A percentile compares a stretch with the other conserved stretches of the same genome.
Conservation (phyloP, 92 coral and sea anemone genomes). For the Phenganax subtilis region DNA sequence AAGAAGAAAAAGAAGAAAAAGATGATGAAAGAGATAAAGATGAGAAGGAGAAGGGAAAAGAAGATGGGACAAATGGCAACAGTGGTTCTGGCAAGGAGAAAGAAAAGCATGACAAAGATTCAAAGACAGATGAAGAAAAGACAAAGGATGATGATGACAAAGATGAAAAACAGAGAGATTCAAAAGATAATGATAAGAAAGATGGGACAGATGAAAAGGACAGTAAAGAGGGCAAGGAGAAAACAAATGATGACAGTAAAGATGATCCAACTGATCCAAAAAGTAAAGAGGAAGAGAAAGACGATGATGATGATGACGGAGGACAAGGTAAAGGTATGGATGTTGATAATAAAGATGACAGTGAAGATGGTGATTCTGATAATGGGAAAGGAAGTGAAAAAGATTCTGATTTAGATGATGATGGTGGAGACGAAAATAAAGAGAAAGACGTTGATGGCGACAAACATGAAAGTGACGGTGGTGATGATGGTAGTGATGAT, state of each 20-base stretch:
- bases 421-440: background rate
- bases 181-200: background rate
- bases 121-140: background rate
- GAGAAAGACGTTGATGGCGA: constrained; percentile 1
- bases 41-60: background rate
- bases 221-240: background rate
- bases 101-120: background rate
- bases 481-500: background rate
- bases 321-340: background rate
- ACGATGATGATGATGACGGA: background rate
- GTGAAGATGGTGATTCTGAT: constrained; percentile 1
- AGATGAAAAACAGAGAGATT: background rate
- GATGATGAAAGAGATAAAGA: background rate
- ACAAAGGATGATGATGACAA: constrained; percentile 2
- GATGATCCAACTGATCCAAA: background rate
- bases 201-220: background rate
- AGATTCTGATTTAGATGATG: background rate
- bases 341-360: background rate
- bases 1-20: background rate
- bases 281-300: background rate
- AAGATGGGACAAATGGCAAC: background rate
- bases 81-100: background rate
- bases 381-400: background rate
- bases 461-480: background rate
- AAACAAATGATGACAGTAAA: background rate